phyloP scores from a whole-genome alignment of 2,797 vertebrate species.

The Microctenopoma stevenorrisi region DNA sequence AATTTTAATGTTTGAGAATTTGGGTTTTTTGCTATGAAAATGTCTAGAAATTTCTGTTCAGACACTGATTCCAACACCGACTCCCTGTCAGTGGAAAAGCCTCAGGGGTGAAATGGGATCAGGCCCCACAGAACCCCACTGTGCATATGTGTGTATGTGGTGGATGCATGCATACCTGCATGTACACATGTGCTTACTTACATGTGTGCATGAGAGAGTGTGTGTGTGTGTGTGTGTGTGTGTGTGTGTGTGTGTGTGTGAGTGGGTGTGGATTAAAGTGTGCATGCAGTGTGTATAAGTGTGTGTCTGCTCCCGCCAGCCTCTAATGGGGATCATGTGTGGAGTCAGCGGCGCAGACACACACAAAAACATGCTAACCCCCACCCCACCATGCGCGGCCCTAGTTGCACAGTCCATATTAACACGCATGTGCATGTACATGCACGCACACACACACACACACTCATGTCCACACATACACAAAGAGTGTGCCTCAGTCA shows the following conservation, averaged over 20 bases:
- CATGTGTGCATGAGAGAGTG: slow-evolving; percentile 4
- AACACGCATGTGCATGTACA: slow-evolving; percentile 54
- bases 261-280: slow-evolving; percentile 26
- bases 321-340: slow-evolving; percentile 87
- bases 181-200: slow-evolving; percentile 20
- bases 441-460: slow-evolving; percentile 13
- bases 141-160: slow-evolving; percentile 30
- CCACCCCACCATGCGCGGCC: slow-evolving; percentile 65
- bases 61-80: slow-evolving; percentile 33
- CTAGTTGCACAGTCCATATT: slow-evolving; percentile 56
- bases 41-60: slow-evolving; percentile 17
- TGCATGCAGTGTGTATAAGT: slow-evolving; percentile 36
- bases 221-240: slow-evolving; percentile 6
- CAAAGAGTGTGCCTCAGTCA: slow-evolving; percentile 75
- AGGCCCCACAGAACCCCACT: slow-evolving; percentile 65
- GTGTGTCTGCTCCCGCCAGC: slow-evolving; percentile 74
- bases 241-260: not conserved
- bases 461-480: slow-evolving; percentile 15
- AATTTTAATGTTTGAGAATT: slow-evolving; percentile 42
- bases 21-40: slow-evolving; percentile 30
- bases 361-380: slow-evolving; percentile 80
- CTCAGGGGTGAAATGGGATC: slow-evolving; percentile 64
- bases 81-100: slow-evolving; percentile 50
- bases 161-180: slow-evolving; percentile 42
- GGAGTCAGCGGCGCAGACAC: slow-evolving; percentile 82